Percentiles rank a stretch among this genome's conserved stretches.
Conservation (phyloP, 2,797 vertebrate genomes). For the Microtus californicus region DNA sequence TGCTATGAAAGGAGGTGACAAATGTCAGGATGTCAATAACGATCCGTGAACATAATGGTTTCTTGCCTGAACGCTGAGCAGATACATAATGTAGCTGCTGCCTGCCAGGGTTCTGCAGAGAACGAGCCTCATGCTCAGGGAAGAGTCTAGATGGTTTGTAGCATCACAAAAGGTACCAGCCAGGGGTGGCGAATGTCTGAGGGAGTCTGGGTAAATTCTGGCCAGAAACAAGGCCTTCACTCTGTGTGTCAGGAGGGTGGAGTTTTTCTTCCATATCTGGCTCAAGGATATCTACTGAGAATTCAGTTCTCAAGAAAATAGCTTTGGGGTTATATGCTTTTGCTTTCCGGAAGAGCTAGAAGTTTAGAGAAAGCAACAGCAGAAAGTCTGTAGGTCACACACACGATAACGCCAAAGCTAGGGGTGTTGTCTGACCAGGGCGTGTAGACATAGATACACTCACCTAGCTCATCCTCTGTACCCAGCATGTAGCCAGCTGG, state of each 20-base stretch:
- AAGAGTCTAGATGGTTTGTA: background rate
- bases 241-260: background rate
- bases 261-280: background rate
- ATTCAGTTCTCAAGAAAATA: constrained; percentile 27
- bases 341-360: background rate
- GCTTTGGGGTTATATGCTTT: background rate
- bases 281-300: background rate
- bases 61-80: constrained; percentile 87
- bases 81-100: constrained; percentile 87
- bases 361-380: background rate
- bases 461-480: background rate
- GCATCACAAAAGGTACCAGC: background rate
- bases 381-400: background rate
- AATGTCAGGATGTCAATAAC: constrained; percentile 93
- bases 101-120: constrained; percentile 78
- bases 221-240: constrained; percentile 75
- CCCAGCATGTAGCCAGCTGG: accelerated
- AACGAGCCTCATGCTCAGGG: constrained; percentile 63
- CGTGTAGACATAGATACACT: background rate
- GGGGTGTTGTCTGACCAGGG: background rate
- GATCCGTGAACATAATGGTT: constrained; percentile 91
- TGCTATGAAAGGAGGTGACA: constrained; percentile 91
- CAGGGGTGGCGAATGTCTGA: background rate
- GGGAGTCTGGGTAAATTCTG: constrained; percentile 6
- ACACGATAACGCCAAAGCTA: background rate